Conservation (phyloP, 2,888 invertebrate genomes). For the Clistopyga incitator region DNA sequence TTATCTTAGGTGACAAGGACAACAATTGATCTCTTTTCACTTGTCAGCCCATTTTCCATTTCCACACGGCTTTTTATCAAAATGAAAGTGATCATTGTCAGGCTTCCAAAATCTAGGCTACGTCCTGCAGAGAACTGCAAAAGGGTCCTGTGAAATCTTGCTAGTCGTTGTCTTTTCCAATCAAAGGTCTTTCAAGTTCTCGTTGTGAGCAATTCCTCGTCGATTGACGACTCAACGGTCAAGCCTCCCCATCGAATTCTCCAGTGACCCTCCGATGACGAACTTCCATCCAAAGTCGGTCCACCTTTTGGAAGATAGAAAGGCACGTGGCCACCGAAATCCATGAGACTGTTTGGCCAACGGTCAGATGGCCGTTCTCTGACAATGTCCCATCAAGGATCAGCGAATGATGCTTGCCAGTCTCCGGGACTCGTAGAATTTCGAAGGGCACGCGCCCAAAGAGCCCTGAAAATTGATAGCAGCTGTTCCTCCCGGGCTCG, state of each 20-base stretch:
- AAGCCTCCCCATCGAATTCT: neutral
- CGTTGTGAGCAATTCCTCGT: neutral
- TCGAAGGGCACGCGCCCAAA: slow-evolving; percentile 56
- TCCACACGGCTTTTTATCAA: neutral
- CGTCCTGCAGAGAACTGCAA: neutral
- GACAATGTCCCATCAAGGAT: slow-evolving; percentile 34
- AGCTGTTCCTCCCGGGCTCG: slow-evolving; percentile 72
- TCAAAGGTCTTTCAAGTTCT: neutral
- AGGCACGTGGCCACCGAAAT: slow-evolving; percentile 50
- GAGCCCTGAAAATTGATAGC: slow-evolving; percentile 75
- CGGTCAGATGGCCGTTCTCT: slow-evolving; percentile 46
- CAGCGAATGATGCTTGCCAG: slow-evolving; percentile 19
- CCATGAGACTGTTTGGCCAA: slow-evolving; percentile 48
- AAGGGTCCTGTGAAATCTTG: neutral
- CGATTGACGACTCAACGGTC: slow-evolving; percentile 17
- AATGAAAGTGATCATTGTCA: neutral
- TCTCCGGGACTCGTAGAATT: slow-evolving; percentile 19
- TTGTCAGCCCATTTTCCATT: neutral
- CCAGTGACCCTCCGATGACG: neutral
- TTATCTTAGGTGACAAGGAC: neutral
- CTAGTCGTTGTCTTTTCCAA: neutral
- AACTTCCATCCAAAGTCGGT: neutral
- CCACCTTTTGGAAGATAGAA: neutral
- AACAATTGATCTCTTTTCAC: neutral
- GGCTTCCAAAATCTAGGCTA: neutral